Base-by-base conservation (phyloP, 2,888 invertebrate genomes). In the Nephrotoma flavescens region DNA sequence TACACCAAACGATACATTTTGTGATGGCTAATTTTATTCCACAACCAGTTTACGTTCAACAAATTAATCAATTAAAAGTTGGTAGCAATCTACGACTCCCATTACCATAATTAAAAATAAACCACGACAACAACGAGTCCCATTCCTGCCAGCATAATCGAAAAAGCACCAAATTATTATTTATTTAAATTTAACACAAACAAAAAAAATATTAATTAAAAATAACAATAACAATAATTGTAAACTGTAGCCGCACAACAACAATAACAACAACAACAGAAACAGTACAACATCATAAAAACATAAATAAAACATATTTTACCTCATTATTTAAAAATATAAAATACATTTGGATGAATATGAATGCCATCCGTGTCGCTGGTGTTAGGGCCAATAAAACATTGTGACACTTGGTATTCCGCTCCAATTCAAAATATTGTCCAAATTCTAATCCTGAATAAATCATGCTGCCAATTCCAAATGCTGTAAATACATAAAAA, bases 261-360 rank as follows among this genome's bases (percentile, higher is more conserved):
- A 71, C 31, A 71, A 19, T 19, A 19, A 71, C 31, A 71, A 71
- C 71, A 71, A n/a, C 71, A 71, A 31, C 31, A 31, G 31, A 31
- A 31, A 31, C 31, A 47, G 47, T 47, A n/a, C n/a, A 12, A n/a
- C 47, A 11, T 47, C 11, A 12, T 47, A 2, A 47, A 47, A 47
- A n/a, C 2, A 47, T 47, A 84, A 41, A 84, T 84, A 84, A 84
- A 84, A 42, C 84, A 41, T 57, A n/a, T 41, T 92, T 92, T 90
- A 97, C 98, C 95, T 98, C 97, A 91, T 98, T 97, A 92, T 98
- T 98, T 87, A 98, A 94, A 93, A 99, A 99, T 92, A 99, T 97
- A 92, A 99, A 99, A 92, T 99, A 99, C 95, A 99, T 97, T 92
- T 99, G 98, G 90, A 98, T 96, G 92, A 99, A 98, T 89, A 98